These are phyloP conservation scores for Drosophila eugracilis DNA, from an alignment of 1,140 invertebrate genomes.

Conservation along the genomic window DNA sequence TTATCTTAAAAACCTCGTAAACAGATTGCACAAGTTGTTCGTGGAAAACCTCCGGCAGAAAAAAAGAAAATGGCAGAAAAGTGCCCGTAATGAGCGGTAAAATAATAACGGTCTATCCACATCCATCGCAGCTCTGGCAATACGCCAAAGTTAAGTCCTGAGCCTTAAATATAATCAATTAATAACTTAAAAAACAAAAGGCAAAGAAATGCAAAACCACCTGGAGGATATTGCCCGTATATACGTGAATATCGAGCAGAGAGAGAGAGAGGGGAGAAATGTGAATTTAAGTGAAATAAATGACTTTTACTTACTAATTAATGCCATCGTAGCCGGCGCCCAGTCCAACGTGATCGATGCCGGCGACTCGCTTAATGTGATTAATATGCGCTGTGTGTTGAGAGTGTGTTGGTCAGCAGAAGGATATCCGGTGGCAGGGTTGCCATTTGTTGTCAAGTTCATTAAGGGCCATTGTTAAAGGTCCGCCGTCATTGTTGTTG, in stretches of 20 bases:
- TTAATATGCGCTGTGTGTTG: slow-evolving; percentile 93
- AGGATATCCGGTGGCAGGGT: slow-evolving; percentile 56
- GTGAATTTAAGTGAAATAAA: slow-evolving; percentile 82
- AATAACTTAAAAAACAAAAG: slow-evolving; percentile 66
- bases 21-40: slow-evolving; percentile 17
- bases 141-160: slow-evolving; percentile 74
- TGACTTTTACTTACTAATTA: slow-evolving; percentile 92
- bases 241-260: not conserved
- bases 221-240: slow-evolving; percentile 29
- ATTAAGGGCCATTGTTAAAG: slow-evolving; percentile 73
- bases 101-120: slow-evolving; percentile 54
- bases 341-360: slow-evolving; percentile 94
- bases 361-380: slow-evolving; percentile 94
- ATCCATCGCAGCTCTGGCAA: slow-evolving; percentile 43
- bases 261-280: slow-evolving; percentile 45
- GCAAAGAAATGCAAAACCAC: slow-evolving; percentile 33
- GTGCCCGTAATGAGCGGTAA: slow-evolving; percentile 67
- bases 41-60: not conserved
- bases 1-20: slow-evolving; percentile 35
- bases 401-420: slow-evolving; percentile 34
- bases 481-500: slow-evolving; percentile 39
- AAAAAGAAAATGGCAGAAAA: slow-evolving; percentile 8
- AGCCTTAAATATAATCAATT: slow-evolving; percentile 80
- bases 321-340: slow-evolving; percentile 96
- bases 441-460: slow-evolving; percentile 60